Conservation (phyloP, 2,113 vertebrate genomes). For the Lampris incognitus region DNA sequence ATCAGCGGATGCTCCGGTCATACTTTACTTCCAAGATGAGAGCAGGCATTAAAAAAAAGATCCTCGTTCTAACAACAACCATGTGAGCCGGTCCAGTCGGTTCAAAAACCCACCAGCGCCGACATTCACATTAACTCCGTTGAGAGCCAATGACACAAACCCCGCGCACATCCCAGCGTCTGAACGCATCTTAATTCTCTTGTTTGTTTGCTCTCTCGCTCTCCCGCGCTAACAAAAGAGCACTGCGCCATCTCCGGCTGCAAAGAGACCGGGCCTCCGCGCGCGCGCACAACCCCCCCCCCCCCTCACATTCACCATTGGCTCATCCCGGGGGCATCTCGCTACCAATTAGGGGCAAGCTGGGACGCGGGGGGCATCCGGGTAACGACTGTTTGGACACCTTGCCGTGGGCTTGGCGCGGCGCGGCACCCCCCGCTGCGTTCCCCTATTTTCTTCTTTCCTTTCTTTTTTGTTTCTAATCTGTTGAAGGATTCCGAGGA, state of each 20-base stretch:
- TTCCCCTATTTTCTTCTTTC: not conserved
- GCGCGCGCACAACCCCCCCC: constrained; percentile 59
- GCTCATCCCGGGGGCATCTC: constrained; percentile 67
- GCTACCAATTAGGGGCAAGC: constrained; percentile 59
- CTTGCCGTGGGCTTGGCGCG: not conserved
- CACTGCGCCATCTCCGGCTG: not conserved
- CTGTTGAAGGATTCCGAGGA: constrained; percentile 19
- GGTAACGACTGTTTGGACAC: constrained; percentile 57
- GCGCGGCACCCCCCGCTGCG: not conserved
- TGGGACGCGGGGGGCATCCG: constrained; percentile 42
- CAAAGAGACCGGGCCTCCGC: constrained; percentile 17
- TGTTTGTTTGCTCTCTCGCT: constrained; percentile 46
- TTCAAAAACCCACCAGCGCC: constrained; percentile 26
- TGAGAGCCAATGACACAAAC: constrained; percentile 49
- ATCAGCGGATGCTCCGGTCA: constrained; percentile 1
- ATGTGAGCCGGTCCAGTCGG: constrained; percentile 30
- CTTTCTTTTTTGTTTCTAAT: constrained; percentile 47
- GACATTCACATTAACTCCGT: constrained; percentile 51
- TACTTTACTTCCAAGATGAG: constrained; percentile 30
- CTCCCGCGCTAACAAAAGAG: constrained; percentile 12
- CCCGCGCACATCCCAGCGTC: constrained; percentile 30
- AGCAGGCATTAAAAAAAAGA: constrained; percentile 33
- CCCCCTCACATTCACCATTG: constrained; percentile 32
- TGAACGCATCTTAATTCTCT: constrained; percentile 8
- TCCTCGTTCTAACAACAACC: constrained; percentile 1